Evolutionary conservation across 2,113 vertebrate genomes (phyloP).

Genomic region (Elephas maximus): DNA sequence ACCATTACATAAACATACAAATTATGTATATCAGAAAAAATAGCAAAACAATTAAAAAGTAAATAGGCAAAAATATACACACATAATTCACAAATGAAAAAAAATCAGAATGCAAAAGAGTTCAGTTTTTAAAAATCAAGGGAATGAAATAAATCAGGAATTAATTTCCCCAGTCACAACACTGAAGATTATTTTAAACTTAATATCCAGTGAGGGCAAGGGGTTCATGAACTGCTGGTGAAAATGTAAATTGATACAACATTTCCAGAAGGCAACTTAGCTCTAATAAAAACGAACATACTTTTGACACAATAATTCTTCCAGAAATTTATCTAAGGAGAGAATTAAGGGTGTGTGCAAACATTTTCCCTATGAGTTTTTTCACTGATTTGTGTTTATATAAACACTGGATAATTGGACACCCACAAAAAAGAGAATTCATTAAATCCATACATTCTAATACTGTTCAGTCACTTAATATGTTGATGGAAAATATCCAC

Average conservation of each 20-base stretch:
- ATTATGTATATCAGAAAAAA: not conserved
- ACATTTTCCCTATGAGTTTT: not conserved
- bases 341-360: not conserved
- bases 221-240: not conserved
- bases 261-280: constrained; percentile 45
- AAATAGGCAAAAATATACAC: not conserved
- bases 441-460: constrained; percentile 29
- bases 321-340: constrained; percentile 54
- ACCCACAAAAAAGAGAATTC: constrained; percentile 6
- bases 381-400: not conserved
- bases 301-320: constrained; percentile 20
- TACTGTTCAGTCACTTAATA: constrained; percentile 48
- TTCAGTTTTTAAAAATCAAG: not conserved
- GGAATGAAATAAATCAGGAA: constrained; percentile 7
- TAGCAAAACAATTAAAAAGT: constrained; percentile 23
- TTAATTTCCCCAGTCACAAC: not conserved
- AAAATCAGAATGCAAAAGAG: not conserved
- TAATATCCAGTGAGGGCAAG: constrained; percentile 29
- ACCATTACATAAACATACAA: not conserved
- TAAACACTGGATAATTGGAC: not conserved
- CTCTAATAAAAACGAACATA: constrained; percentile 37
- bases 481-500: not conserved
- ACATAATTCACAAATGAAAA: not conserved
- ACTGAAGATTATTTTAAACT: constrained; percentile 14
- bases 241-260: constrained; percentile 15